Conservation (phyloP, 2,113 vertebrate species). For the Zosterops pallidus region DNA sequence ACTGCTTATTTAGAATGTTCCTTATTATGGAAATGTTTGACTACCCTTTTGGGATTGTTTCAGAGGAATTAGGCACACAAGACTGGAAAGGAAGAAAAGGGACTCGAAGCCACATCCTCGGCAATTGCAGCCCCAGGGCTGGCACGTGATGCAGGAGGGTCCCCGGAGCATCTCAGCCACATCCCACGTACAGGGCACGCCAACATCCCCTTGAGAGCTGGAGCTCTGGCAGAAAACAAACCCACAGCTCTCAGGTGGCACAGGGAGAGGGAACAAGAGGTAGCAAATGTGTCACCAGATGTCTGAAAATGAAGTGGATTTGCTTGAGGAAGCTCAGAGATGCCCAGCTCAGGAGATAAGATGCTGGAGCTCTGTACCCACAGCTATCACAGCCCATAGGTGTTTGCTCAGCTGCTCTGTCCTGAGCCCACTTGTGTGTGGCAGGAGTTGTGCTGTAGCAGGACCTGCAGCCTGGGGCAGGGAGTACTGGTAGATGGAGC, state of each 20-base stretch:
- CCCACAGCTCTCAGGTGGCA: background rate
- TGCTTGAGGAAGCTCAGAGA: background rate
- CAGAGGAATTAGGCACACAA: slow-evolving; percentile 49
- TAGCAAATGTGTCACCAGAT: background rate
- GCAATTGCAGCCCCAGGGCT: background rate
- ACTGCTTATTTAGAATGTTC: slow-evolving; percentile 29
- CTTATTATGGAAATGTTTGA: slow-evolving; percentile 56
- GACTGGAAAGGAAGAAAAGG: slow-evolving; percentile 56
- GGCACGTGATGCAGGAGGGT: background rate
- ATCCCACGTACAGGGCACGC: accelerated
- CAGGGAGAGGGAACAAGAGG: background rate
- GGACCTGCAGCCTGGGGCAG: background rate
- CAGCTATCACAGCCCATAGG: accelerated
- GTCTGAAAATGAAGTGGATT: background rate
- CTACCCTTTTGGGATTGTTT: slow-evolving; percentile 30
- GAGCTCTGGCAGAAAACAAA: background rate
- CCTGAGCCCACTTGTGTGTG: background rate
- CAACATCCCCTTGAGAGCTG: background rate
- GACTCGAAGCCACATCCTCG: background rate
- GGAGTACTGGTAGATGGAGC: background rate
- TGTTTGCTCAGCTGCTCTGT: background rate
- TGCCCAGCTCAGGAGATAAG: background rate
- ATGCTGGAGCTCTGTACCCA: accelerated
- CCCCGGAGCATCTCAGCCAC: background rate
- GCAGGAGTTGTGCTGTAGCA: background rate